Conservation (phyloP, 2,113 vertebrate genomes). For the Amphilophus citrinellus region DNA sequence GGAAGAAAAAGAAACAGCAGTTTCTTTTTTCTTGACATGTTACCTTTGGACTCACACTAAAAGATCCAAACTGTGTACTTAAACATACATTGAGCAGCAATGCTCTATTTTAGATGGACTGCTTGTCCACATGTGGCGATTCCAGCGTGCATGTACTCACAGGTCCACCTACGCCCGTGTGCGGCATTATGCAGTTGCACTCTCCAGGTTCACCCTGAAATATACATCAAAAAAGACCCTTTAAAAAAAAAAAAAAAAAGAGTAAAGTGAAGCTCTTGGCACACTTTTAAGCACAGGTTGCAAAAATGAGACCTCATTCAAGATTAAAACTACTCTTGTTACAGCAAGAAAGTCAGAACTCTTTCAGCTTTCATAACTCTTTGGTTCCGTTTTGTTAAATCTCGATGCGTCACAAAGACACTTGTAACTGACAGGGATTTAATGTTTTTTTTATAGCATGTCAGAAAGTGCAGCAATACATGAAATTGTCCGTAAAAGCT, state of each 20-base stretch:
- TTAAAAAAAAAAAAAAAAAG: background rate
- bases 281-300: constrained; percentile 24
- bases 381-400: constrained; percentile 26
- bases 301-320: constrained; percentile 23
- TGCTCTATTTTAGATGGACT: background rate
- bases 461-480: background rate
- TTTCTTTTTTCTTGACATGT: constrained; percentile 7
- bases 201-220: constrained; percentile 89
- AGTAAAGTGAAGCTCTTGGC: constrained; percentile 22
- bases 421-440: background rate
- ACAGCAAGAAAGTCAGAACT: background rate
- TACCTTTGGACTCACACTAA: background rate
- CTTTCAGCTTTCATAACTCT: constrained; percentile 4
- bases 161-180: constrained; percentile 84
- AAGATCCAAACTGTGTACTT: background rate
- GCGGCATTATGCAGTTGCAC: constrained; percentile 83
- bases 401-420: constrained; percentile 12
- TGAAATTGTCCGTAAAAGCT: background rate
- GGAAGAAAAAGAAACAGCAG: background rate
- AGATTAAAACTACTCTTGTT: constrained; percentile 17
- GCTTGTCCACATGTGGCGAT: background rate
- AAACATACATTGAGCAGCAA: background rate
- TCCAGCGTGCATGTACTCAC: constrained; percentile 80
- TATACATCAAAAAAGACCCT: constrained; percentile 23
- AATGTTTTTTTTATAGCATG: background rate